These are phyloP conservation scores for Dreissena rostriformis DNA, from an alignment of 1,140 invertebrate genomes.

Conservation along the genomic window DNA sequence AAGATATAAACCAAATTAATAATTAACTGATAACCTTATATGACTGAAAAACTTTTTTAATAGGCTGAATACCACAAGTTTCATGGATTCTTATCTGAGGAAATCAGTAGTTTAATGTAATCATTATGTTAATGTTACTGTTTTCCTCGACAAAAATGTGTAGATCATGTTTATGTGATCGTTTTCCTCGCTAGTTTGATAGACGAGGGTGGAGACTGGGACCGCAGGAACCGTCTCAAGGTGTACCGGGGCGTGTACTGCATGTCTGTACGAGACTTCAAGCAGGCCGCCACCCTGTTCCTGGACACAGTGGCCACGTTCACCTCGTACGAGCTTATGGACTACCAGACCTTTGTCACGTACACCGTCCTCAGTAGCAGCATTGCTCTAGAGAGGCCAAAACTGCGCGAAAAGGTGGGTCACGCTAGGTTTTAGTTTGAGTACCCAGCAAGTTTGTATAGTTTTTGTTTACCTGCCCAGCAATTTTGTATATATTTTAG, in stretches of 20 bases:
- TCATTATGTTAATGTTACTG: slow-evolving; percentile 25
- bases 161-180: slow-evolving; percentile 17
- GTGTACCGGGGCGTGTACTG: slow-evolving; percentile 94
- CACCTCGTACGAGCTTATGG: slow-evolving; percentile 99
- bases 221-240: slow-evolving; percentile 97
- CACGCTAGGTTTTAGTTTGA: background rate
- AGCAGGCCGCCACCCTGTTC: slow-evolving; percentile 96
- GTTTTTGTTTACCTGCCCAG: too few species aligned
- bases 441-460: too few species aligned
- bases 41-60: too few species aligned
- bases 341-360: slow-evolving; percentile 95
- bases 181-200: slow-evolving; percentile 85
- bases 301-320: slow-evolving; percentile 99
- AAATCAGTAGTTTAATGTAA: background rate
- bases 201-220: slow-evolving; percentile 99
- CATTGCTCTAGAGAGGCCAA: slow-evolving; percentile 91
- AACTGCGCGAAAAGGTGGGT: slow-evolving; percentile 88
- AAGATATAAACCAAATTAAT: too few species aligned
- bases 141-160: slow-evolving; percentile 63
- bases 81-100: too few species aligned
- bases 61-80: too few species aligned
- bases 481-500: too few species aligned
- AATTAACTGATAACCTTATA: too few species aligned
- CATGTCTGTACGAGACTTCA: slow-evolving; percentile 97
- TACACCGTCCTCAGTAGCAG: slow-evolving; percentile 95